Evolutionary conservation across 2,888 invertebrate genomes (phyloP), one percentile per base, ranked within the genome.

Genomic region (Bembecia ichneumoniformis): DNA sequence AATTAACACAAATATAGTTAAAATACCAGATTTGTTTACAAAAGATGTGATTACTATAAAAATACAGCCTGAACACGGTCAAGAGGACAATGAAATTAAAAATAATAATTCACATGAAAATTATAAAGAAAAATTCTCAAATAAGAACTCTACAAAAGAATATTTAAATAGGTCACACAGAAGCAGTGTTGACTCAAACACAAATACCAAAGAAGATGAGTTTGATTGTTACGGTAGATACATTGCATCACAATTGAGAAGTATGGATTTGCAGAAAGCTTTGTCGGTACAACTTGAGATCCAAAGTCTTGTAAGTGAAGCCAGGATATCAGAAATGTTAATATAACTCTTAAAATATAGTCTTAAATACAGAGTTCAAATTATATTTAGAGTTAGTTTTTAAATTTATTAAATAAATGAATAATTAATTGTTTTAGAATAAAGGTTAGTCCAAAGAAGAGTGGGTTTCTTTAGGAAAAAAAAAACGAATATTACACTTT

Each of bases 191-290:
- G 68, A 71, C 52, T 66, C 67, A 3, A 57, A 52, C 16, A 36
- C 58, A 43, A 70, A 68, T 49, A 59, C 58, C 16, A 71, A 53
- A 46, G 82, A 84, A 43, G 87, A 87, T 64, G 87, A 87, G 53
- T 87, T 83, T 71, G 86, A 86, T 57, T 77, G 84, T 34, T 87
- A 84, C 57, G 86, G 84, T 0, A 82, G 79, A 59, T 84, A 77
- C 50, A 79, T 87, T 35, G 86, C 86, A 9, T 67, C 80, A 46
- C 87, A 87, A 51, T 56, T 87, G n/a, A 73, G 86, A 49, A 73
- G 71, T 47, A 78, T 87, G 77, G 70, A 75, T 35, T 58, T 83
- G 40, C 70, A 73, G 47, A 80, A 73, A 50, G 84, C 86, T 11
- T 57, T 87, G 51, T 64, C 70, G 46, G 61, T 82, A 0, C 82